Conservation (phyloP, 2,113 vertebrate genomes). For the Callithrix jacchus region DNA sequence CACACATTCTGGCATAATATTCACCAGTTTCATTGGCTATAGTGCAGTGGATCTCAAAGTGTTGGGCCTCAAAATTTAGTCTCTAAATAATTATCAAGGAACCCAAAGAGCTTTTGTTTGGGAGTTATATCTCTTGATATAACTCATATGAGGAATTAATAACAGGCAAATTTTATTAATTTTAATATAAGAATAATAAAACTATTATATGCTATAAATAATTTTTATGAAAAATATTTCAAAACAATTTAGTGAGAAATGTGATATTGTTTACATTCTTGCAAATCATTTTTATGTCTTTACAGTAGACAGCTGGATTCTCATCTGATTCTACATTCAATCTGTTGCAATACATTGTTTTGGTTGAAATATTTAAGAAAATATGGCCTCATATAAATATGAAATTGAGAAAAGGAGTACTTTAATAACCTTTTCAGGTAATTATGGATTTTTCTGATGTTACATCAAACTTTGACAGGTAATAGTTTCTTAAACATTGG, state of each 20-base stretch:
- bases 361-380: conserved; percentile 46
- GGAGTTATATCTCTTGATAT: background rate
- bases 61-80: background rate
- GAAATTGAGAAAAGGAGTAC: background rate
- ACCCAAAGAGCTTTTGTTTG: background rate
- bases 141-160: background rate
- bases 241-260: background rate
- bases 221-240: conserved; percentile 9
- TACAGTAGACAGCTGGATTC: background rate
- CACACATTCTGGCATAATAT: background rate
- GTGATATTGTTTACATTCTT: conserved; percentile 34
- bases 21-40: background rate
- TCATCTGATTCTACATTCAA: background rate
- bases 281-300: background rate
- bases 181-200: background rate
- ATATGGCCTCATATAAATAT: background rate
- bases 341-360: conserved; percentile 1
- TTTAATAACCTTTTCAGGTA: background rate
- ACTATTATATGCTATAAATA: background rate
- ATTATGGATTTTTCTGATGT: conserved; percentile 4
- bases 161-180: background rate
- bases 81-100: background rate
- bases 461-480: conserved; percentile 15
- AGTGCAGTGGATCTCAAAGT: background rate
- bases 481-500: conserved; percentile 11